These are phyloP conservation scores for Porites lobata DNA, from an alignment of 92 coral and sea anemone species.

Conservation along the genomic window DNA sequence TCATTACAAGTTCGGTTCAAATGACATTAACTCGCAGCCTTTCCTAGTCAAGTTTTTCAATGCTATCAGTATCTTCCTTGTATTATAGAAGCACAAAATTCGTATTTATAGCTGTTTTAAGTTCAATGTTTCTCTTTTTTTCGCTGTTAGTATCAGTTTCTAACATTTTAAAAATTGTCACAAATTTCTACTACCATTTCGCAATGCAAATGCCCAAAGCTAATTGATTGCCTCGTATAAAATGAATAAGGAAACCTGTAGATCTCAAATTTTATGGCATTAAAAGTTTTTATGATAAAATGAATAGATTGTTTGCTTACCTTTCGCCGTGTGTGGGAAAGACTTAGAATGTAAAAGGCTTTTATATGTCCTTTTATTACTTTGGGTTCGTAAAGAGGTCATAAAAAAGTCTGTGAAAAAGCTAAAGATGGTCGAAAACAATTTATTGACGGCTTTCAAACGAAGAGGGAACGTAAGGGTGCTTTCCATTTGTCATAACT, in stretches of 20 bases:
- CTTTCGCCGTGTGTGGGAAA: background rate
- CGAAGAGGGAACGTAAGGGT: too few relatives aligned
- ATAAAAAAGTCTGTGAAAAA: too few relatives aligned
- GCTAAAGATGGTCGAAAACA: too few relatives aligned
- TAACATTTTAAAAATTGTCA: background rate
- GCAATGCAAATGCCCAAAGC: background rate
- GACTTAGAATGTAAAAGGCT: too few relatives aligned
- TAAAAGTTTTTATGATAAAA: constrained; percentile 20
- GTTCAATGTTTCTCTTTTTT: background rate
- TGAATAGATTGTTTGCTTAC: background rate
- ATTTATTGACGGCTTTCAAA: too few relatives aligned
- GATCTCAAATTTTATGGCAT: constrained; percentile 7
- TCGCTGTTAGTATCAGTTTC: background rate
- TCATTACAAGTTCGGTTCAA: background rate
- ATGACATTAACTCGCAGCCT: background rate
- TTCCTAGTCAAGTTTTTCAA: background rate
- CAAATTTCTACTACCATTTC: background rate
- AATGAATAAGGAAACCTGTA: background rate
- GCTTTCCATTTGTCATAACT: too few relatives aligned
- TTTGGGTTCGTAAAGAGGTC: too few relatives aligned
- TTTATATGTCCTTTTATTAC: too few relatives aligned
- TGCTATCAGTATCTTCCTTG: background rate
- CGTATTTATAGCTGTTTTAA: background rate
- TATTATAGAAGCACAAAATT: constrained; percentile 20
- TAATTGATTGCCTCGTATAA: background rate